Conservation (phyloP, 2,888 invertebrate genomes). For the Heliconius erato region DNA sequence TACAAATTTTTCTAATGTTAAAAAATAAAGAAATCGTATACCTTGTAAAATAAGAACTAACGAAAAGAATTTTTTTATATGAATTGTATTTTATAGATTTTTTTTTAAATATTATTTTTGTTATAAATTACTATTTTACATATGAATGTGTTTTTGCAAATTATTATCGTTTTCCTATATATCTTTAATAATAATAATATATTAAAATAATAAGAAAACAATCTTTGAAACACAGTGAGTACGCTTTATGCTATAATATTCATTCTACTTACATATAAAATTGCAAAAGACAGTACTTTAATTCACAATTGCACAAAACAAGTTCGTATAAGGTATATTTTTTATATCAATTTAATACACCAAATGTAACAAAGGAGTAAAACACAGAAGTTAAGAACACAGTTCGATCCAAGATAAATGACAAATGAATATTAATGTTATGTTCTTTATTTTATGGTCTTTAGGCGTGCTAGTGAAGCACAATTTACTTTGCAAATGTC, state of each 20-base stretch:
- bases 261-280: conserved; percentile 1
- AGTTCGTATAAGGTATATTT: not conserved
- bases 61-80: not conserved
- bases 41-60: not conserved
- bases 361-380: conserved; percentile 34
- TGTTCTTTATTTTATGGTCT: not conserved
- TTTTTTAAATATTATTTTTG: not conserved
- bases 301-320: conserved; percentile 10
- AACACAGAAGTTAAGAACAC: conserved; percentile 4
- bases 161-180: not conserved
- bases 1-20: not conserved
- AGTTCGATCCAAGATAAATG: conserved; percentile 32
- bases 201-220: not conserved
- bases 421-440: conserved; percentile 23
- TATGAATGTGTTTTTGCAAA: not conserved
- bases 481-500: not conserved
- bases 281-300: conserved; percentile 8
- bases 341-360: not conserved
- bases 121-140: not conserved
- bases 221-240: not conserved
- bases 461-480: not conserved
- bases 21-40: not conserved
- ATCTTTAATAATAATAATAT: too few relatives aligned
- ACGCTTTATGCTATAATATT: not conserved
- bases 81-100: not conserved